phyloP scores from a whole-genome alignment of 35 echinoderm and acorn worm genomes.

The Anneissia japonica region DNA sequence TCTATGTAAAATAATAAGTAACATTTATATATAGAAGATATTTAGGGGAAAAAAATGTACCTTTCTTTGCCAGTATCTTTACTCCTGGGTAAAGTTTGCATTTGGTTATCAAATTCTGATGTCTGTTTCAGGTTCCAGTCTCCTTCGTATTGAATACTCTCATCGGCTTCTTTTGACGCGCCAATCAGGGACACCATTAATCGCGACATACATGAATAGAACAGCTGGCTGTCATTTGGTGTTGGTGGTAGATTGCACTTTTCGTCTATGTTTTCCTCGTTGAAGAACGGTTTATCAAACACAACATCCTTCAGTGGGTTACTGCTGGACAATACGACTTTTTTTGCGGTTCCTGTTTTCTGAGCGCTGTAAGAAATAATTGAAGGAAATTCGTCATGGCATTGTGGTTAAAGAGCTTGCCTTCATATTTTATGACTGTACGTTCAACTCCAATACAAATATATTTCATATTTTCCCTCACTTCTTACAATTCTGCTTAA shows the following conservation, averaged over 20 bases:
- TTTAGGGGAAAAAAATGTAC: neutral
- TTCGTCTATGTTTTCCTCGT: slow-evolving; percentile 55
- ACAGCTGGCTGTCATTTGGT: slow-evolving; percentile 59
- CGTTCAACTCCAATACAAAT: no score
- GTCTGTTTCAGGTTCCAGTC: neutral
- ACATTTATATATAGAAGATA: no score
- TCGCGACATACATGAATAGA: slow-evolving; percentile 75
- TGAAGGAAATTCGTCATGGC: no score
- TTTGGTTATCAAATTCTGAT: neutral
- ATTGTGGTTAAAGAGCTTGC: no score
- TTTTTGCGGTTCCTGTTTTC: neutral
- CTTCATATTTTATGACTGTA: no score
- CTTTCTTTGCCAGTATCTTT: neutral
- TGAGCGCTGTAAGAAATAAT: slow-evolving; percentile 21
- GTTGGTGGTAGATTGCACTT: slow-evolving; percentile 38
- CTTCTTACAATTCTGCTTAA: no score
- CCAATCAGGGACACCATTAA: slow-evolving; percentile 52
- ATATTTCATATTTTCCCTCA: no score
- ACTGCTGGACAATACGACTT: slow-evolving; percentile 32
- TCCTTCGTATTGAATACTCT: neutral
- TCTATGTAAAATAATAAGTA: no score
- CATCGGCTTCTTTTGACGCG: neutral
- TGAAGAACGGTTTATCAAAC: slow-evolving; percentile 53
- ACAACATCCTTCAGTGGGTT: slow-evolving; percentile 71
- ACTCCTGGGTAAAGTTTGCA: neutral